Evolutionary conservation across 35 echinoderm and acorn worm species (phyloP).

Genomic region (Acanthaster planci): DNA sequence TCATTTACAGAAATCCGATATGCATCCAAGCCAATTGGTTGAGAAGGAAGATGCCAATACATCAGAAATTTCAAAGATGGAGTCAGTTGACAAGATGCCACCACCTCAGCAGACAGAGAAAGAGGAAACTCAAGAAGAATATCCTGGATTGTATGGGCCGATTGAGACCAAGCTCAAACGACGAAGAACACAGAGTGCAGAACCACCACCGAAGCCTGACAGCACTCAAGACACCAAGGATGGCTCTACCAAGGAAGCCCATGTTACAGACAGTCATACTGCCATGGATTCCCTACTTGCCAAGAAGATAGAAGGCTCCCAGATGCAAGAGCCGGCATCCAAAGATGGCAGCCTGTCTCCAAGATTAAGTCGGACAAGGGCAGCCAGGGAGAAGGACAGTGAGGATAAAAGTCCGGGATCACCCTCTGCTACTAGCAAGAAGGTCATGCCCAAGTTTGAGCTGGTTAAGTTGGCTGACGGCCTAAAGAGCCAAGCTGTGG

Average conservation of each 20-base stretch:
- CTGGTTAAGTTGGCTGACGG: slow-evolving; percentile 15
- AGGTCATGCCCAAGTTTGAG: slow-evolving; percentile 23
- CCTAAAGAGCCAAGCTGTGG: slow-evolving; percentile 14
- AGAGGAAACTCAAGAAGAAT: neutral
- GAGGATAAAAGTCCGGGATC: neutral
- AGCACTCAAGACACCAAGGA: neutral
- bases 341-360: slow-evolving; percentile 9
- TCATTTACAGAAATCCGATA: too few species aligned
- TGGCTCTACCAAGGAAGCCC: neutral
- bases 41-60: neutral
- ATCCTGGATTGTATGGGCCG: slow-evolving; percentile 51
- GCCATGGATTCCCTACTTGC: slow-evolving; percentile 9
- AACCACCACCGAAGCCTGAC: neutral
- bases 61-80: neutral
- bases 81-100: neutral
- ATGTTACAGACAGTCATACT: neutral
- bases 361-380: neutral
- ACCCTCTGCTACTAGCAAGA: neutral
- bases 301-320: neutral
- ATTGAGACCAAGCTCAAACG: slow-evolving; percentile 44
- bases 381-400: neutral
- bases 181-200: neutral
- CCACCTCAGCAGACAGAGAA: neutral
- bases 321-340: neutral
- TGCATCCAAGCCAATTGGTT: too few species aligned